These are phyloP conservation scores for Eilema sororculum DNA, from an alignment of 2,888 invertebrate genomes.

Conservation along the genomic window DNA sequence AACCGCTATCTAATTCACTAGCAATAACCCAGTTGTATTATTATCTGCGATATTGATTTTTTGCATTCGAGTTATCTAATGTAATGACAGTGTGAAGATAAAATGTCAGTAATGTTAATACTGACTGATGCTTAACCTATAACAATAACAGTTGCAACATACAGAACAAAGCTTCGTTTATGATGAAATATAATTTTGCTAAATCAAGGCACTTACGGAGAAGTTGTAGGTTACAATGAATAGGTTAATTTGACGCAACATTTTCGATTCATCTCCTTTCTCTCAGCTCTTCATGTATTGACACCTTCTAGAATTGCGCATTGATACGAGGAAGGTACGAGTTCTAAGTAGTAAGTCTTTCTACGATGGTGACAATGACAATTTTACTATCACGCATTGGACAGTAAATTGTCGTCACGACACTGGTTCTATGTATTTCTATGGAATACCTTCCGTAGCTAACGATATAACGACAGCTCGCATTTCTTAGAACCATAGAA, in stretches of 20 bases:
- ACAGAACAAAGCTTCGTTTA: conserved; percentile 20
- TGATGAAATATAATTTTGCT: conserved; percentile 17
- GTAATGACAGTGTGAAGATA: conserved; percentile 39
- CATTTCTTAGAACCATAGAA: no score
- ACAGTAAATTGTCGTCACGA: no score
- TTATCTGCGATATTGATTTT: conserved; percentile 41
- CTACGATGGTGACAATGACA: no score
- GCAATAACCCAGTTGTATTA: conserved; percentile 39
- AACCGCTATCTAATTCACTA: conserved; percentile 43
- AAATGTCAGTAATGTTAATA: conserved; percentile 38
- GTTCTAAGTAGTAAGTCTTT: no score
- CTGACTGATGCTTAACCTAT: conserved; percentile 17
- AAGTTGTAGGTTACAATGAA: background rate
- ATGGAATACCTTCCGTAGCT: no score
- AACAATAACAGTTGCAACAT: conserved; percentile 32
- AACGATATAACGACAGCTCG: no score
- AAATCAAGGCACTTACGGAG: conserved; percentile 6
- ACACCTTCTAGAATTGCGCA: no score
- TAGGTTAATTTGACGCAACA: background rate
- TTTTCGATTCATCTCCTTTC: background rate
- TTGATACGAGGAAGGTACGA: no score
- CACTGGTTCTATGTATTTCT: background rate
- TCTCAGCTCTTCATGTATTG: background rate
- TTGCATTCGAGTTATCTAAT: conserved; percentile 33
- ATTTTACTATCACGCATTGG: no score